Evolutionary conservation across 2,888 invertebrate genomes (phyloP).

Genomic region (Dasysyrphus albostriatus): DNA sequence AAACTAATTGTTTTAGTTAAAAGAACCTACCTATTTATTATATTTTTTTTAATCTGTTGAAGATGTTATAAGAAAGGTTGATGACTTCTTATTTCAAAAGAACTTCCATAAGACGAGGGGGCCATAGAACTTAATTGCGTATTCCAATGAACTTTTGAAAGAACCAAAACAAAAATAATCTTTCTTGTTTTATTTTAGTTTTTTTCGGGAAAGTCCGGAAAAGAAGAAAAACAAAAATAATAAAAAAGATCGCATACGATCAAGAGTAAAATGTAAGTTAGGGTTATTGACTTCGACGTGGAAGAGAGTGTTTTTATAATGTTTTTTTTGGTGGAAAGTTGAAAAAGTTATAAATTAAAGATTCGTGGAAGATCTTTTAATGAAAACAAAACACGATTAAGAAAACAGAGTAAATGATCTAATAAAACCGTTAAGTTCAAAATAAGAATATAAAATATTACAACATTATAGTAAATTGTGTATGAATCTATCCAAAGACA

Average conservation of each 20-base stretch:
- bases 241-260: conserved; percentile 51
- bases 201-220: conserved; percentile 70
- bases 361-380: background rate
- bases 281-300: conserved; percentile 59
- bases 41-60: conserved; percentile 31
- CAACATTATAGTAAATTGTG: no score
- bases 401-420: no score
- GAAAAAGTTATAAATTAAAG: conserved; percentile 1
- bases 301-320: conserved; percentile 62
- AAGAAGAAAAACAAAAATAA: conserved; percentile 39
- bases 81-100: conserved; percentile 56
- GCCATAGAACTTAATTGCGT: conserved; percentile 44
- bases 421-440: no score
- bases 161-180: conserved; percentile 6
- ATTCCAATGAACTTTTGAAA: conserved; percentile 50
- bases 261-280: conserved; percentile 22
- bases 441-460: no score
- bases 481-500: no score
- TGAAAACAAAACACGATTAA: background rate
- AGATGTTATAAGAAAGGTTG: conserved; percentile 64
- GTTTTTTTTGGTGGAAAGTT: conserved; percentile 6
- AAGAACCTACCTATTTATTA: conserved; percentile 46
- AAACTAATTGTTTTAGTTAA: conserved; percentile 60
- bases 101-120: conserved; percentile 20
- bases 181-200: conserved; percentile 27